Evolutionary conservation across 1,140 invertebrate genomes (phyloP).

Genomic region (Ectropis grisescens): DNA sequence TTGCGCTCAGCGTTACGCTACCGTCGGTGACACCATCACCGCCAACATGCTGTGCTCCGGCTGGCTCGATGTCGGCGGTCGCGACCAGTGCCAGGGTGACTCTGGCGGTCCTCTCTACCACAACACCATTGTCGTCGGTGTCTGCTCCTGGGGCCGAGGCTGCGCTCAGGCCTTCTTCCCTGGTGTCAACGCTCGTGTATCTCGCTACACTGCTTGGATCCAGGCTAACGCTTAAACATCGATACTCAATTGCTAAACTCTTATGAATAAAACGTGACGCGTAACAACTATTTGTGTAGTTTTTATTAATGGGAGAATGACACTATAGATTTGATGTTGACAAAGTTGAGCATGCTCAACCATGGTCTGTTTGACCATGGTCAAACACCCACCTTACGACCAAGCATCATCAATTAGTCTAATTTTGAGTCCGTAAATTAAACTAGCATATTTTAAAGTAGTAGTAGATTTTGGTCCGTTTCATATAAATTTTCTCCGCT

Average conservation of each 20-base stretch:
- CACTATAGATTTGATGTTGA: too few relatives aligned
- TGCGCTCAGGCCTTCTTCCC: constrained; percentile 65
- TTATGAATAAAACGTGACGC: too few relatives aligned
- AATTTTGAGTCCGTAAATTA: too few relatives aligned
- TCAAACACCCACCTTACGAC: too few relatives aligned
- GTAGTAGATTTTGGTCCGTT: too few relatives aligned
- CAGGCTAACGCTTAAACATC: constrained; percentile 18
- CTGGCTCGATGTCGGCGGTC: constrained; percentile 28
- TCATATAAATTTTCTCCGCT: too few relatives aligned
- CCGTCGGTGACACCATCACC: constrained; percentile 6
- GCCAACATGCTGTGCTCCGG: constrained; percentile 24
- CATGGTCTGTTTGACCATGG: too few relatives aligned
- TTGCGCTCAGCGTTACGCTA: constrained; percentile 12
- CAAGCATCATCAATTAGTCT: too few relatives aligned
- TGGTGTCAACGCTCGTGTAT: constrained; percentile 67
- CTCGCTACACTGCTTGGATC: constrained; percentile 31
- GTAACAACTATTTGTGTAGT: too few relatives aligned
- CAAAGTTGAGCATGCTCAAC: too few relatives aligned
- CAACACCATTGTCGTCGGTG: constrained; percentile 62
- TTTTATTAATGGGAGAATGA: too few relatives aligned
- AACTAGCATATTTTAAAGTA: too few relatives aligned
- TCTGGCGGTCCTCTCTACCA: constrained; percentile 74
- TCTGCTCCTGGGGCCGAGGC: constrained; percentile 70
- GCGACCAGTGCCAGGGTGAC: constrained; percentile 66
- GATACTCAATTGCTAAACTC: not conserved